Evolutionary conservation across 2,888 invertebrate species (phyloP).

Genomic region (Andrena bucephala): DNA sequence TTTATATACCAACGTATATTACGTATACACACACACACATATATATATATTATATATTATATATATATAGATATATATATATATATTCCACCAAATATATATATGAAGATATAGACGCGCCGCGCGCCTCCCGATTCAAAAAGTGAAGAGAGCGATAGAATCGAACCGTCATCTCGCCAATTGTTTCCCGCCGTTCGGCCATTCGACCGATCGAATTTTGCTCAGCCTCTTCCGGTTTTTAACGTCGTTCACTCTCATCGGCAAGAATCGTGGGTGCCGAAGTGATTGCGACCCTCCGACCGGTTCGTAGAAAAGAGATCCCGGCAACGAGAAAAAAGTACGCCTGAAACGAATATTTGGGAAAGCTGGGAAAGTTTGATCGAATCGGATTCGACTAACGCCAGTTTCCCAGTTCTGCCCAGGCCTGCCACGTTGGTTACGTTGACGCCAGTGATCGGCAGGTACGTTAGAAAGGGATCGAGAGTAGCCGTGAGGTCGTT

Average conservation of each 20-base stretch:
- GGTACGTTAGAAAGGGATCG: constrained; percentile 38
- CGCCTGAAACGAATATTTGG: constrained; percentile 5
- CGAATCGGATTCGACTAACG: constrained; percentile 39
- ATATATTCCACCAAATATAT: constrained; percentile 69
- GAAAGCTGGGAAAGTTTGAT: neutral
- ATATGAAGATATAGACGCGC: constrained; percentile 77
- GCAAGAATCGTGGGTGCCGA: constrained; percentile 15
- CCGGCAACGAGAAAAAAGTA: neutral
- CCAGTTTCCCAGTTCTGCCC: constrained; percentile 56
- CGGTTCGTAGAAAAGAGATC: constrained; percentile 28
- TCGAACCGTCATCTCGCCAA: constrained; percentile 3
- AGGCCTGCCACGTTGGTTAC: constrained; percentile 46
- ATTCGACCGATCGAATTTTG: constrained; percentile 36
- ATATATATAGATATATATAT: constrained; percentile 48
- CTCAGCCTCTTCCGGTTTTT: constrained; percentile 19
- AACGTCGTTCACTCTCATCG: constrained; percentile 29
- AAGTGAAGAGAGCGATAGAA: constrained; percentile 64
- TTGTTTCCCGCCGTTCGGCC: constrained; percentile 32
- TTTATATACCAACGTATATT: constrained; percentile 82
- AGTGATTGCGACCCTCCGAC: constrained; percentile 30
- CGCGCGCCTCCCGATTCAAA: constrained; percentile 80
- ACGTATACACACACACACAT: constrained; percentile 67
- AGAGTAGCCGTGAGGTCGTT: constrained; percentile 43
- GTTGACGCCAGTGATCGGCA: constrained; percentile 36
- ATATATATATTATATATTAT: constrained; percentile 43